Conservation (phyloP, 2,888 invertebrate species). For the Drosophila affinis region DNA sequence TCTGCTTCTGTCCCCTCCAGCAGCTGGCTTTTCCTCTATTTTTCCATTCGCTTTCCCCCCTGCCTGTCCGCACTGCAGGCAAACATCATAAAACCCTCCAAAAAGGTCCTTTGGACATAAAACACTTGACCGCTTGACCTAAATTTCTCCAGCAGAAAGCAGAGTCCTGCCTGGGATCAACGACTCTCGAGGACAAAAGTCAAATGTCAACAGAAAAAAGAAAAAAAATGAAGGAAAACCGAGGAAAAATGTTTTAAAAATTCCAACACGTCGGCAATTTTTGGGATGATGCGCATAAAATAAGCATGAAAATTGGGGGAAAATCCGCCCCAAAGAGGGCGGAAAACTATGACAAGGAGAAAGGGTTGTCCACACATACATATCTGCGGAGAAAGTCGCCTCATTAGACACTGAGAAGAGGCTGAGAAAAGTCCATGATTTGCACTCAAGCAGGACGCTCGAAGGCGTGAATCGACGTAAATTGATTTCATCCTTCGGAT, state of each 20-base stretch:
- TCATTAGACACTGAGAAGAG: constrained; percentile 34
- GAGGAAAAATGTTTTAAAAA: constrained; percentile 72
- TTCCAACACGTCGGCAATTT: constrained; percentile 73
- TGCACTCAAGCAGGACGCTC: constrained; percentile 30
- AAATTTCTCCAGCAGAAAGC: constrained; percentile 57
- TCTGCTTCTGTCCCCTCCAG: background rate
- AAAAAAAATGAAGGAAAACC: constrained; percentile 33
- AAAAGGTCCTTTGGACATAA: constrained; percentile 44
- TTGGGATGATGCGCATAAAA: constrained; percentile 68
- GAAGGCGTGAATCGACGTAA: constrained; percentile 46
- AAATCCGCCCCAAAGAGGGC: constrained; percentile 14
- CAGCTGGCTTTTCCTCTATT: background rate
- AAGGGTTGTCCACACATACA: constrained; percentile 28
- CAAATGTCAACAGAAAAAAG: constrained; percentile 62
- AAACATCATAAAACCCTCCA: constrained; percentile 54
- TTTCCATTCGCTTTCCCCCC: background rate
- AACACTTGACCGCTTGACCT: constrained; percentile 73
- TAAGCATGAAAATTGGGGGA: constrained; percentile 52
- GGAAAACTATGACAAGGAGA: constrained; percentile 25
- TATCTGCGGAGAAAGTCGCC: constrained; percentile 31
- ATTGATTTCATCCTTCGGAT: constrained; percentile 61
- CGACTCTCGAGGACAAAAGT: constrained; percentile 48
- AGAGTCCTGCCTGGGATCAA: constrained; percentile 46
- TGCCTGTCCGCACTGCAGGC: constrained; percentile 49
- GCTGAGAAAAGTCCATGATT: constrained; percentile 23